These are phyloP conservation scores for Baccha elongata DNA, from an alignment of 2,888 invertebrate species.

Conservation along the genomic window DNA sequence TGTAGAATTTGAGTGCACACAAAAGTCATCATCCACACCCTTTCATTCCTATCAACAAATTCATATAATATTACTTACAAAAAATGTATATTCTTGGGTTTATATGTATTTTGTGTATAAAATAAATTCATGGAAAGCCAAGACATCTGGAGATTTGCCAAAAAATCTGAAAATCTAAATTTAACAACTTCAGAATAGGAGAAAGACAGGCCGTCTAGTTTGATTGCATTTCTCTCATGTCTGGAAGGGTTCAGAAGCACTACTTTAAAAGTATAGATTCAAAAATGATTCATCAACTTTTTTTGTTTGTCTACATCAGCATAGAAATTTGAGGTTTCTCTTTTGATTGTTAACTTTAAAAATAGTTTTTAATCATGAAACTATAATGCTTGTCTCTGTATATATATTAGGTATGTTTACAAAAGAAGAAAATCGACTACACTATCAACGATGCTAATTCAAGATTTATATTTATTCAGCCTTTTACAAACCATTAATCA, in stretches of 20 bases:
- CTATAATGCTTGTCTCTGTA: too few relatives aligned
- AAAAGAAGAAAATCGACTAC: too few relatives aligned
- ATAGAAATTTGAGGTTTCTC: not conserved
- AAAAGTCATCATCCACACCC: conserved; percentile 51
- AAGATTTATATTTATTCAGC: conserved; percentile 9
- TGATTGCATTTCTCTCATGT: conserved; percentile 15
- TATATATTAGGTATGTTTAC: too few relatives aligned
- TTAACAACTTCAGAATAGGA: conserved; percentile 22
- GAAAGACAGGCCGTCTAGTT: conserved; percentile 29
- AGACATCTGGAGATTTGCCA: conserved; percentile 49
- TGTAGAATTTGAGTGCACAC: conserved; percentile 1
- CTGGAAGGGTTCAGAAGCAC: conserved; percentile 6
- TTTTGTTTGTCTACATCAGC: too few relatives aligned
- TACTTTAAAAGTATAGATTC: not conserved
- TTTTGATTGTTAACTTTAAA: not conserved
- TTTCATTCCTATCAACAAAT: conserved; percentile 12
- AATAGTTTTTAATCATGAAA: not conserved
- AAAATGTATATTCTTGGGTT: conserved; percentile 35
- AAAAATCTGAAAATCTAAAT: conserved; percentile 54
- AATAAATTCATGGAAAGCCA: conserved; percentile 40
- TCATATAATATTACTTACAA: conserved; percentile 1
- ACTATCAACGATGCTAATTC: too few relatives aligned
- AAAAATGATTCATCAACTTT: not conserved
- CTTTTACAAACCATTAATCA: conserved; percentile 40
- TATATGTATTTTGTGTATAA: conserved; percentile 41